Conservation (phyloP, 1,140 invertebrate genomes). For the Macrotrachela quadricornifera region DNA sequence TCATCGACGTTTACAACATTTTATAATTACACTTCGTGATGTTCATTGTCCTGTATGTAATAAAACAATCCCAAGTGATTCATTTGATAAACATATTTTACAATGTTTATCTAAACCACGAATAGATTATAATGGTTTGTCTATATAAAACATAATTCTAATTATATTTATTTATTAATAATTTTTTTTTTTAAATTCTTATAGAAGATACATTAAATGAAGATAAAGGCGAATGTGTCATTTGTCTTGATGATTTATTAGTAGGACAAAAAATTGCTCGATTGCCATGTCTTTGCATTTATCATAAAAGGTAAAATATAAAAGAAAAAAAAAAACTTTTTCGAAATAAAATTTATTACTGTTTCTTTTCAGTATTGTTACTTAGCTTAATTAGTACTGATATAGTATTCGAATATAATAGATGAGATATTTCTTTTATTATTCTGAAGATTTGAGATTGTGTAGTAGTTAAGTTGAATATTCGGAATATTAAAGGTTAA, state of each 20-base stretch:
- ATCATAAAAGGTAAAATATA: constrained; percentile 67
- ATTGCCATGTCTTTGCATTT: constrained; percentile 94
- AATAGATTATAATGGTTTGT: constrained; percentile 84
- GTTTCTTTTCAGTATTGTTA: too few species aligned
- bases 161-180: not conserved
- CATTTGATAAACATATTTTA: constrained; percentile 91
- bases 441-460: too few species aligned
- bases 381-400: too few species aligned
- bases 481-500: too few species aligned
- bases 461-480: too few species aligned
- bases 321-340: too few species aligned
- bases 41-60: constrained; percentile 94
- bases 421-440: too few species aligned
- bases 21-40: constrained; percentile 30
- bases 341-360: too few species aligned
- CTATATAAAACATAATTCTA: not conserved
- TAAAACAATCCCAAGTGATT: constrained; percentile 84
- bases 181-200: not conserved
- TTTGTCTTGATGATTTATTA: constrained; percentile 84
- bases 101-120: constrained; percentile 96
- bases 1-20: too few species aligned
- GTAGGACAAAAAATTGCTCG: constrained; percentile 85
- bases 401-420: too few species aligned
- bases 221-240: constrained; percentile 83
- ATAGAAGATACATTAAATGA: constrained; percentile 82